A percentile compares a stretch with the other conserved stretches of the same genome.
phyloP scores from a whole-genome alignment of 2,797 vertebrate species.

The Valencia hispanica region DNA sequence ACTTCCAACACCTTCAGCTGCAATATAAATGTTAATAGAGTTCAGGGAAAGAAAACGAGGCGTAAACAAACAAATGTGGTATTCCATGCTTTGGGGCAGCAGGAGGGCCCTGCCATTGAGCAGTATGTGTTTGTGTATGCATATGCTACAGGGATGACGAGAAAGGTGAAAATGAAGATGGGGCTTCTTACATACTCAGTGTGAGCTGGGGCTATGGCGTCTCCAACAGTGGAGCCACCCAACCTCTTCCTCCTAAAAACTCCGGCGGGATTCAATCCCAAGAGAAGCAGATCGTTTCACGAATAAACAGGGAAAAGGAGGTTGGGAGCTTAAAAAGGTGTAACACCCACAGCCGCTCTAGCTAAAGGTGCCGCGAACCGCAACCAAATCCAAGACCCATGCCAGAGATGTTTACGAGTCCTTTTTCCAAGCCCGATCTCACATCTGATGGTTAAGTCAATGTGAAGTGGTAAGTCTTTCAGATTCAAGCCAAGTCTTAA shows the following conservation, averaged over 20 bases:
- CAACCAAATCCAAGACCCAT: not conserved
- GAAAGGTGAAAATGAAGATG: conserved; percentile 58
- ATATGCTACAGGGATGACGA: conserved; percentile 52
- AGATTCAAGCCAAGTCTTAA: not conserved
- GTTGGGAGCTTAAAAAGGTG: not conserved
- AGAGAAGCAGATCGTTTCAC: conserved; percentile 55
- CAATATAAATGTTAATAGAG: conserved; percentile 89
- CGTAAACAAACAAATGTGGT: conserved; percentile 84
- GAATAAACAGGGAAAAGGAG: conserved; percentile 18
- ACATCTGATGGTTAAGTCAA: not conserved
- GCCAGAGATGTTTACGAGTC: not conserved
- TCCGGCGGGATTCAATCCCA: conserved; percentile 41
- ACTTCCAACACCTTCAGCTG: conserved; percentile 83
- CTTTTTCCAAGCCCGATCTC: not conserved
- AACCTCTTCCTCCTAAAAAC: conserved; percentile 29
- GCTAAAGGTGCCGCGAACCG: not conserved
- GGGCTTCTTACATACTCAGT: conserved; percentile 52
- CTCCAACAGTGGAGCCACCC: conserved; percentile 53
- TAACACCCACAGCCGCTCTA: not conserved
- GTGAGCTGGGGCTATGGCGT: conserved; percentile 54
- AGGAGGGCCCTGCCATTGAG: conserved; percentile 70
- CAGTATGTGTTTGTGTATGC: conserved; percentile 44
- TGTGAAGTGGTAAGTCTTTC: not conserved
- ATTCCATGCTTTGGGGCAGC: conserved; percentile 78
- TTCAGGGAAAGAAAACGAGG: conserved; percentile 82